Conservation (phyloP, 2,797 vertebrate species). For the Gallinago solitaria region DNA sequence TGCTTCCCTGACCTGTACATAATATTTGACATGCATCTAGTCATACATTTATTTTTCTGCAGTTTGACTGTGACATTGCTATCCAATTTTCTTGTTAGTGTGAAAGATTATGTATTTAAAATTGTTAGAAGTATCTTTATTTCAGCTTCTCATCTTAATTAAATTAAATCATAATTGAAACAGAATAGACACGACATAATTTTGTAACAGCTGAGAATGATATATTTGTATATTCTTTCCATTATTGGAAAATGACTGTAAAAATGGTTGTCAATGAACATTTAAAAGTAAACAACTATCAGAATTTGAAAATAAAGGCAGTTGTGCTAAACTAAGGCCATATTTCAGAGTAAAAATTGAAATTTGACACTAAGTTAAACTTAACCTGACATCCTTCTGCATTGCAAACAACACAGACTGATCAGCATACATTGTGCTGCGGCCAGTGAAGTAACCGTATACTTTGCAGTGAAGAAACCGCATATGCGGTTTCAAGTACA, state of each 20-base stretch:
- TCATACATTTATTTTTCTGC: conserved; percentile 34
- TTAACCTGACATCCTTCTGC: neutral
- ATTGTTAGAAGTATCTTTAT: neutral
- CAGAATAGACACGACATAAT: neutral
- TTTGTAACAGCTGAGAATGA: neutral
- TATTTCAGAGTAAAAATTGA: neutral
- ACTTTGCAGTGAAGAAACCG: too few relatives aligned
- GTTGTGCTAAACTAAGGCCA: neutral
- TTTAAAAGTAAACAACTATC: neutral
- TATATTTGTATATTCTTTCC: neutral
- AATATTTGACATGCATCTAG: conserved; percentile 44
- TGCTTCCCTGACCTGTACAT: conserved; percentile 42
- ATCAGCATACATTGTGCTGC: accelerated
- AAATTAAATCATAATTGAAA: neutral
- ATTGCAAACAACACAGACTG: neutral
- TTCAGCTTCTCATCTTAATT: conserved; percentile 10
- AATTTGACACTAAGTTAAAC: neutral
- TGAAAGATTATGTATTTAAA: conserved; percentile 14
- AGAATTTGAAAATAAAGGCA: neutral
- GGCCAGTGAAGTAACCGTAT: neutral
- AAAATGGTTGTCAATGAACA: neutral
- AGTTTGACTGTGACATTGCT: neutral
- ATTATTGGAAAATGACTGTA: neutral
- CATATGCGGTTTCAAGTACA: neutral
- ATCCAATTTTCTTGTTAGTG: neutral